Base-by-base conservation (phyloP, 2,888 invertebrate genomes). In the Microctonus brassicae region DNA sequence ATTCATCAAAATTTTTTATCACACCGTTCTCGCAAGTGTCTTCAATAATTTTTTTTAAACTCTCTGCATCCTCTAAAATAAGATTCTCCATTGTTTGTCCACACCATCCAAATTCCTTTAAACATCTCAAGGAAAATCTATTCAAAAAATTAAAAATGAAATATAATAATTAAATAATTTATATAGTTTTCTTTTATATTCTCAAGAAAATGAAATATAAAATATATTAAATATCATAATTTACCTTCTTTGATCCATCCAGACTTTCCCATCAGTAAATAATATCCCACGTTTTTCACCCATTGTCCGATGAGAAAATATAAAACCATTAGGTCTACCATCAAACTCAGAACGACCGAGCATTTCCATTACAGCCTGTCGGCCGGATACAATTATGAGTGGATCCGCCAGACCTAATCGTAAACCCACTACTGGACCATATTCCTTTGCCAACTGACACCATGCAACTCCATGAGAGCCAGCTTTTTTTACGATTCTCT, bases 281-380 rank as follows among this genome's bases (percentile, higher is more conserved):
- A 93, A 91, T n/a, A 94, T 89, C 5, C 93, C 93, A 66, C 90
- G 87, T 83, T 90, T 88, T 81, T 91, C 89, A 20, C 93, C 93
- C 70, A 92, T 90, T 39, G 92, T 91, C 73, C 94, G 88, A 74
- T 92, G 86, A 69, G 90, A 89, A 75, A 92, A 90, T 77, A 93
- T 91, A 82, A 93, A 93, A 39, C 91, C 92, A 76, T 93, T 90
- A 0, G 94, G 94, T 75, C 94, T 89, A 0, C 93, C 93, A 79
- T 93, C 92, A 78, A 93, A 93, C 75, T 92, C 92, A 13, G 90
- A 90, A 7, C 90, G 89, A 1, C 88, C 88, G 62, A 93, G 89
- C 29, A 93, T 90, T 81, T 92, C 91, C 20, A 90, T 89, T 5
- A 93, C 89, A 58, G 92, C 91, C 57, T 91, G 89, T n/a, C 90